Evolutionary conservation across 2,113 vertebrate genomes (phyloP).

Genomic region (Datnioides undecimradiatus): DNA sequence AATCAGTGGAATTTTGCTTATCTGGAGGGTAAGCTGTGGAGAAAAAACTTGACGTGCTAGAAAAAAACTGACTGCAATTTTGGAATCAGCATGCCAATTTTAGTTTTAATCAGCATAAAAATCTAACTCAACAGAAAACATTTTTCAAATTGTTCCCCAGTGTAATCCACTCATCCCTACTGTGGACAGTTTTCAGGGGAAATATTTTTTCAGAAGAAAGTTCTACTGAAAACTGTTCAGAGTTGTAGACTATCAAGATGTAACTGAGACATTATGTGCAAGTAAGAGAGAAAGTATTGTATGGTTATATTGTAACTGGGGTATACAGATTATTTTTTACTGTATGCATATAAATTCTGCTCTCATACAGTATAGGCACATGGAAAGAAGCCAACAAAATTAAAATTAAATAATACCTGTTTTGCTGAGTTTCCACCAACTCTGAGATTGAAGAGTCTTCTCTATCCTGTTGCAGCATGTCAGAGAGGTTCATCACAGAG

Average conservation of each 20-base stretch:
- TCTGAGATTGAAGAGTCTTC: slow-evolving; percentile 30
- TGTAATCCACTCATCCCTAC: not conserved
- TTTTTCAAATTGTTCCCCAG: too few species aligned
- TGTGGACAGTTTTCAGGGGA: not conserved
- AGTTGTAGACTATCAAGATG: not conserved
- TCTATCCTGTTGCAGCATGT: slow-evolving; percentile 30
- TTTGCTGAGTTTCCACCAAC: slow-evolving; percentile 46
- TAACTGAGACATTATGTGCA: not conserved
- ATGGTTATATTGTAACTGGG: too few species aligned
- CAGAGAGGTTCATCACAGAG: slow-evolving; percentile 71
- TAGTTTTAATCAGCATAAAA: too few species aligned
- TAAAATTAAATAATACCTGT: slow-evolving; percentile 33
- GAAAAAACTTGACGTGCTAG: too few species aligned
- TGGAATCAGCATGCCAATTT: too few species aligned
- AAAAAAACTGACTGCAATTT: too few species aligned
- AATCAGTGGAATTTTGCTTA: too few species aligned
- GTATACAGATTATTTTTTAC: too few species aligned
- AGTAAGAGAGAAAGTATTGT: not conserved
- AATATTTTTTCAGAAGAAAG: not conserved
- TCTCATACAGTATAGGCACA: not conserved
- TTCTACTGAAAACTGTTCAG: not conserved
- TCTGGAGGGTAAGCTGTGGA: too few species aligned
- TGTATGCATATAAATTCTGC: not conserved
- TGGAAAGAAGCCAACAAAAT: not conserved
- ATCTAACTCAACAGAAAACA: too few species aligned